Conservation (phyloP, 2,797 vertebrate genomes). For the Etheostoma perlongum region DNA sequence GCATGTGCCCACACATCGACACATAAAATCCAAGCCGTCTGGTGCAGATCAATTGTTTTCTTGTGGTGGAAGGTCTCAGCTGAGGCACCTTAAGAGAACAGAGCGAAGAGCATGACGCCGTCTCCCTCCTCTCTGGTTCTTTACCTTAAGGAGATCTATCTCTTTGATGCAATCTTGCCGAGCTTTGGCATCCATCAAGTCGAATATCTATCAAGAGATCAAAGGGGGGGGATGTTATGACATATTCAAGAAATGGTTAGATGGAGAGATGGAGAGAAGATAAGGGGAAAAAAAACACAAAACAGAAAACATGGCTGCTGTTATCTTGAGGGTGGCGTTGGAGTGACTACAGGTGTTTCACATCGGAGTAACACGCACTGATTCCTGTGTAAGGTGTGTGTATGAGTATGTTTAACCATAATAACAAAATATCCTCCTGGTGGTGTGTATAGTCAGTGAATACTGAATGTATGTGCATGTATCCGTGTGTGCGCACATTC, state of each 20-base stretch:
- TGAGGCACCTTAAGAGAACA: slow-evolving; percentile 87
- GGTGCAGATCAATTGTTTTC: slow-evolving; percentile 88
- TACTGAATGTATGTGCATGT: background rate
- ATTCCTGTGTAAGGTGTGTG: slow-evolving; percentile 36
- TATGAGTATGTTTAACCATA: slow-evolving; percentile 31
- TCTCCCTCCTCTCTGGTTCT: slow-evolving; percentile 81
- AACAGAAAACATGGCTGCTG: slow-evolving; percentile 72
- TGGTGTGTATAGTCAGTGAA: slow-evolving; percentile 5
- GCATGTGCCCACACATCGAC: slow-evolving; percentile 46
- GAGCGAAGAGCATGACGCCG: slow-evolving; percentile 80
- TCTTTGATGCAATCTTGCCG: slow-evolving; percentile 99
- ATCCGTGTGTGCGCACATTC: background rate
- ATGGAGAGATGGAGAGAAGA: slow-evolving; percentile 67
- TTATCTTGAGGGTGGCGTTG: slow-evolving; percentile 66
- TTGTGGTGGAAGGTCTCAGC: slow-evolving; percentile 85
- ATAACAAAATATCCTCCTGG: slow-evolving; percentile 2
- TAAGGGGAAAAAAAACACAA: slow-evolving; percentile 31
- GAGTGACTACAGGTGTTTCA: slow-evolving; percentile 75
- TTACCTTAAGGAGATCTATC: slow-evolving; percentile 99
- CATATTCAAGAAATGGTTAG: slow-evolving; percentile 73
- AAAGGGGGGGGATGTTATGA: slow-evolving; percentile 80
- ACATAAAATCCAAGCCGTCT: slow-evolving; percentile 62
- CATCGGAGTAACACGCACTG: slow-evolving; percentile 47
- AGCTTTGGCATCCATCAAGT: slow-evolving; percentile 99
- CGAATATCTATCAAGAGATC: slow-evolving; percentile 95